Evolutionary conservation across 2,797 vertebrate species (phyloP), one percentile per base, ranked within the genome.

Genomic region (Valencia hispanica): DNA sequence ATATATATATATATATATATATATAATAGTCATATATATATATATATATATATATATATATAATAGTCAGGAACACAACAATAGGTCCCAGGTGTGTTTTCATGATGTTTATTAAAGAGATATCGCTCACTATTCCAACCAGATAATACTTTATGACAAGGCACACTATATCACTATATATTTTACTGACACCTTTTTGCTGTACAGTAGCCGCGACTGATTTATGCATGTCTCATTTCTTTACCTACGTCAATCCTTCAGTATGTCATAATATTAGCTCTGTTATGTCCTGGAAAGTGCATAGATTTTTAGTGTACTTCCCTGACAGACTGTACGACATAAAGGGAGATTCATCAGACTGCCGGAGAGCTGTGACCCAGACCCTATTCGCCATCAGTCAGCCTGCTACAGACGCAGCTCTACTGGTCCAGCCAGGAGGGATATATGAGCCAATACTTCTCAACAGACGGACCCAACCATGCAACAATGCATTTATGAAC

Each of bases 331-430:
- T 86, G 79, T 72, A 73, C 75, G 68, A 84, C 89, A 51, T 71
- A 79, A 78, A 82, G 45, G 68, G 68, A 83, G 81, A 91, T 93
- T 87, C 82, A 88, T 92, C 86, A 88, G 79, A 68, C 78, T 86
- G 86, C 79, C 82, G 79, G 71, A 77, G 83, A 73, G 89, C 87
- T 77, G 83, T 84, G 89, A 92, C 89, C 85, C 74, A 55, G 81
- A 84, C 85, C 82, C 83, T n/a, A 78, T 80, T 91, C 86, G 55
- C 82, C 86, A 89, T 90, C 93, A 84, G 79, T 94, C 92, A 91
- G 84, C 81, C 78, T 12, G 57, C 77, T 79, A 76, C 76, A 74
- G 84, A 84, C 43, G 75, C 77, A 70, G 78, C 77, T 80, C 80
- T 82, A 70, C 80, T 77, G 51, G 70, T 80, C 71, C 68, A 32